Conservation (phyloP, 2,888 invertebrate species). For the Pyralis farinalis region DNA sequence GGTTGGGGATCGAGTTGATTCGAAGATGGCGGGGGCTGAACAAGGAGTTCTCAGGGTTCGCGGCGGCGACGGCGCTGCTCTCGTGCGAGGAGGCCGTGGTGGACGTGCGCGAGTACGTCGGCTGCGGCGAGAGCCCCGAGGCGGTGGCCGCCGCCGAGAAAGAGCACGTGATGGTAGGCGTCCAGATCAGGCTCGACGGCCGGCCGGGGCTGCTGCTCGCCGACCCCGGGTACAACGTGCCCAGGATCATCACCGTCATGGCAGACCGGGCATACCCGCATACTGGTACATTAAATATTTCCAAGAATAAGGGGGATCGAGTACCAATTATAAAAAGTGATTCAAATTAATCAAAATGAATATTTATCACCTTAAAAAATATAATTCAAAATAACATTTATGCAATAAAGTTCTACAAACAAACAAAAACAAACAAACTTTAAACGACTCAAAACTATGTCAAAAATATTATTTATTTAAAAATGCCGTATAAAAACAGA, state of each 20-base stretch:
- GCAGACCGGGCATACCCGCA: conserved; percentile 91
- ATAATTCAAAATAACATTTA: no score
- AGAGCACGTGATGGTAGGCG: conserved; percentile 92
- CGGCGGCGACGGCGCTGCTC: conserved; percentile 82
- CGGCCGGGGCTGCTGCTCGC: conserved; percentile 89
- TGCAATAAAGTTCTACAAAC: no score
- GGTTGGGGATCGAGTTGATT: conserved; percentile 87
- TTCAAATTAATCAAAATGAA: no score
- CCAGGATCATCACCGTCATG: conserved; percentile 93
- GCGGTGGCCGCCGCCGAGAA: conserved; percentile 87
- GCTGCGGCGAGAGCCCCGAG: conserved; percentile 76
- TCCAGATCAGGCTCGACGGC: conserved; percentile 87
- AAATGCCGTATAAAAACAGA: no score
- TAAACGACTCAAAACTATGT: no score
- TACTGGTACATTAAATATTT: conserved; percentile 78
- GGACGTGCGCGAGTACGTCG: conserved; percentile 78
- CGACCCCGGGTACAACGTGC: conserved; percentile 96
- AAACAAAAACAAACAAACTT: no score
- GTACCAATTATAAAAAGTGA: no score
- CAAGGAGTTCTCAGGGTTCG: conserved; percentile 83
- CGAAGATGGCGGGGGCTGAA: conserved; percentile 76
- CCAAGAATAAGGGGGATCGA: no score
- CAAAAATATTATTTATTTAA: no score
- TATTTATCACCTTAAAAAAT: no score
- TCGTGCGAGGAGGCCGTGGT: conserved; percentile 94